A percentile compares a stretch with the other conserved stretches of the same genome.
These are phyloP conservation scores for Montipora efflorescens DNA, from an alignment of 64 coral and sea anemone genomes.

Conservation along the genomic window DNA sequence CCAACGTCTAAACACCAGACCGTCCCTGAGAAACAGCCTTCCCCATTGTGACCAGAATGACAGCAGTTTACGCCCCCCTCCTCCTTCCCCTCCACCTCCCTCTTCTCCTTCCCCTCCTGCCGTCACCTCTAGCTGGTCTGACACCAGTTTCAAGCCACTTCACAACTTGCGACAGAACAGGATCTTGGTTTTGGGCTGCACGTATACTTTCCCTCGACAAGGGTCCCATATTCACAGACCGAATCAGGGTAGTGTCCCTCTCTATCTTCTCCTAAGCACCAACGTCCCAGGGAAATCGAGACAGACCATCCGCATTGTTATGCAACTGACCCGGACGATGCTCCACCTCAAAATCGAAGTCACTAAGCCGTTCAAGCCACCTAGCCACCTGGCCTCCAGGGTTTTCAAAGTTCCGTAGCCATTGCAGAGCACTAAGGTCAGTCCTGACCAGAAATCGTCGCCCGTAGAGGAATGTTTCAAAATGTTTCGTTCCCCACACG, in stretches of 20 bases:
- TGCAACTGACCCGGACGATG: conserved; percentile 41
- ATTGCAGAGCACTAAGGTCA: conserved; percentile 62
- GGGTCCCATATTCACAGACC: neutral
- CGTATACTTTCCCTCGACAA: neutral
- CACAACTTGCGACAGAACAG: neutral
- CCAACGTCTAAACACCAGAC: too few relatives aligned
- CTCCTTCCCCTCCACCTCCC: too few relatives aligned
- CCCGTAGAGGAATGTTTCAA: conserved; percentile 62
- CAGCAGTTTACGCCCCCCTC: too few relatives aligned
- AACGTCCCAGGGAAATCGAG: conserved; percentile 10
- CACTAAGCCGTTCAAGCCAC: conserved; percentile 57
- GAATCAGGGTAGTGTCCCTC: neutral
- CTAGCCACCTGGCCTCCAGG: conserved; percentile 59
- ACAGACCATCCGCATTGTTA: conserved; percentile 64
- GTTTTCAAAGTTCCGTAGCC: conserved; percentile 65
- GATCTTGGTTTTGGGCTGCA: neutral
- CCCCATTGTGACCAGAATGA: too few relatives aligned
- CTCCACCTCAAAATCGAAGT: conserved; percentile 67
- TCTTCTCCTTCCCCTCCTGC: too few relatives aligned
- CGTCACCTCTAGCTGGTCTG: too few relatives aligned
- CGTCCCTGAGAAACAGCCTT: too few relatives aligned
- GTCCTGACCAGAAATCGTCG: conserved; percentile 42
- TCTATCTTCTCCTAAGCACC: neutral
- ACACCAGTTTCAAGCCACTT: neutral
- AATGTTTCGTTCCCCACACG: conserved; percentile 46